A percentile compares a stretch with the other conserved stretches of the same genome.
Evolutionary conservation across 2,797 vertebrate species (phyloP).

Genomic region (Pangasius larnaudii): DNA sequence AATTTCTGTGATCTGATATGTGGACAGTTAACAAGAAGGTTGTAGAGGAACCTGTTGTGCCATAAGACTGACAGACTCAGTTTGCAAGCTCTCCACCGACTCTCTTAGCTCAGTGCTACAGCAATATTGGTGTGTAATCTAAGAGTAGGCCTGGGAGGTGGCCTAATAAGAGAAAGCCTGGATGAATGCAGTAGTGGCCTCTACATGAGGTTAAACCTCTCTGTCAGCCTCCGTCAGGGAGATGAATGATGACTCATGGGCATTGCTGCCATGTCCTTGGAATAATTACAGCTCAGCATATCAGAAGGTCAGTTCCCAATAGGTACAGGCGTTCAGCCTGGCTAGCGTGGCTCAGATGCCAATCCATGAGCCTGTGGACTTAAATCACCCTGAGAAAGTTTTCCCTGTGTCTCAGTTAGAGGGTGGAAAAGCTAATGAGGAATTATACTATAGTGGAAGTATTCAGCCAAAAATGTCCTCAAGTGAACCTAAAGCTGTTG

Average conservation of each 20-base stretch:
- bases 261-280: slow-evolving; percentile 11
- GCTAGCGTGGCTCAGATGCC: background rate
- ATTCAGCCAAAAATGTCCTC: background rate
- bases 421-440: background rate
- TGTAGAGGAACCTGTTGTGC: background rate
- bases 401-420: background rate
- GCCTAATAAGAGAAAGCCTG: background rate
- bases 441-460: background rate
- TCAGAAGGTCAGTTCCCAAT: slow-evolving; percentile 17
- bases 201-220: background rate
- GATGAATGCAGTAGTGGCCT: background rate
- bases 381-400: background rate
- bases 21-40: background rate
- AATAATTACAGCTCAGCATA: slow-evolving; percentile 25
- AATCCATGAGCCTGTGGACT: background rate
- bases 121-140: background rate
- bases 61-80: background rate
- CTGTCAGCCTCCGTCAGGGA: background rate
- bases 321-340: background rate
- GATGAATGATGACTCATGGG: slow-evolving; percentile 25
- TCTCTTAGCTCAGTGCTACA: background rate
- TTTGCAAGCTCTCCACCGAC: background rate
- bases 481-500: background rate
- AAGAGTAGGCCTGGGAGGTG: background rate
- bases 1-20: background rate